Evolutionary conservation across 2,888 invertebrate species (phyloP), one percentile per base, ranked within the genome.

Genomic region (Tenthredo livida): DNA sequence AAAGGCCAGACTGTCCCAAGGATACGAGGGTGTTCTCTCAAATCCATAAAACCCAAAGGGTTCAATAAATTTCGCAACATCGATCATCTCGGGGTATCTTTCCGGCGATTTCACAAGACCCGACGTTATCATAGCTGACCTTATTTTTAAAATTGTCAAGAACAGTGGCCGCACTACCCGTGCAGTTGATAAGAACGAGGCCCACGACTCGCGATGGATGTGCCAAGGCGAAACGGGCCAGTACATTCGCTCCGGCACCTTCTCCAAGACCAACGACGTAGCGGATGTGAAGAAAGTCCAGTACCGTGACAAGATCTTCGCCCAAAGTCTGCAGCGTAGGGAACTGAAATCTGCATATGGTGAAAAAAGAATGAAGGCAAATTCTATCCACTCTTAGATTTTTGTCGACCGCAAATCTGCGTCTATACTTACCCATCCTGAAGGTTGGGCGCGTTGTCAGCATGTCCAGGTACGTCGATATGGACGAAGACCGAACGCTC

Each of bases 241-340:
- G 94, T 80, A 97, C 96, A 93, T 98, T 98, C 86, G 98, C 98
- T 0, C 98, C 98, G 2, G 97, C 98, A 2, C 98, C 98, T 91
- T 98, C 98, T 2, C 98, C 98, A 78, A 98, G 94, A 0, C 97
- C 97, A 83, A 98, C 96, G 15, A 97, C 97, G 91, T 97, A 96
- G 89, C 96, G 96, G 40, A 98, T 96, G 92, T 97, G 97, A 54
- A 98, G 95, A 91, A 97, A 96, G 92, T 98, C 97, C 90, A 98
- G 93, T 12, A 98, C 97, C 61, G 97, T 96, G 82, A 97, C 95
- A 86, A 98, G 94, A 91, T 97, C 97, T 91, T 97, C 97, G 72
- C 97, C 97, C 82, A 98, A 94, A 37, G 96, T 95, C 94, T 97
- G 97, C 90, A 98, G 95, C 7, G 96, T 95, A 6, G 98, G 98